Base-by-base conservation (phyloP, 2,797 vertebrate species). In the Anguilla anguilla region DNA sequence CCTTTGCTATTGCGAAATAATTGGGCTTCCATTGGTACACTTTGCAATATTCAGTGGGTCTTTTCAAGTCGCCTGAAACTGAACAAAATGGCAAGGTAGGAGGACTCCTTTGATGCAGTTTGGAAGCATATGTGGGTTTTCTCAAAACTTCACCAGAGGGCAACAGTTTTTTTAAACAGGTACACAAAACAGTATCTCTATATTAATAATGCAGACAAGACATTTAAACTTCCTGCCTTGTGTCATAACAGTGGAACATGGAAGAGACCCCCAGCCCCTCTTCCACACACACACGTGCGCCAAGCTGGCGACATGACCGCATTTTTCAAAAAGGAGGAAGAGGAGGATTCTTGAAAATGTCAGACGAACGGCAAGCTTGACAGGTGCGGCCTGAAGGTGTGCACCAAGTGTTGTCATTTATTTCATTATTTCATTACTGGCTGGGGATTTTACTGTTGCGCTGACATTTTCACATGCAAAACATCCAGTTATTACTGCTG, bases 151-250 rank as follows among this genome's bases (percentile, higher is more conserved):
- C 74, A 51, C 82, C 31, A 6, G 53, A 51, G 19, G 82, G 39
- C 43, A 6, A 55, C 79, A 61, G 53, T 86, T 83, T 46, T 83
- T 55, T 61, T 77, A 64, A 79, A 49, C 82, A 61, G 13, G 81
- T 87, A 84, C 55, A 79, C 69, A 84, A 84, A 69, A 49, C 53
- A n/a, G 11, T 55, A 67, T 49, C 77, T 46, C 61, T 46, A 2
- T 72, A 67, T 87, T 59, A 89, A 84, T 84, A 84, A 87, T 84
- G 57, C 82, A 84, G 61, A 59, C 25, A 61, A 55, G 82, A 72
- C 82, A 84, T 84, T 84, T 84, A 53, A 39, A 31, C 57, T n/a
- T 43, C 57, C 77, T 28, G 46, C 31, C 81, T 72, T 35, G 46
- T 79, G n/a, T 69, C 6, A 28, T 28, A n/a, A n/a, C n/a, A 28